Evolutionary conservation across 2,113 vertebrate genomes (phyloP), one percentile per base, ranked within the genome.

Genomic region (Chitala chitala): DNA sequence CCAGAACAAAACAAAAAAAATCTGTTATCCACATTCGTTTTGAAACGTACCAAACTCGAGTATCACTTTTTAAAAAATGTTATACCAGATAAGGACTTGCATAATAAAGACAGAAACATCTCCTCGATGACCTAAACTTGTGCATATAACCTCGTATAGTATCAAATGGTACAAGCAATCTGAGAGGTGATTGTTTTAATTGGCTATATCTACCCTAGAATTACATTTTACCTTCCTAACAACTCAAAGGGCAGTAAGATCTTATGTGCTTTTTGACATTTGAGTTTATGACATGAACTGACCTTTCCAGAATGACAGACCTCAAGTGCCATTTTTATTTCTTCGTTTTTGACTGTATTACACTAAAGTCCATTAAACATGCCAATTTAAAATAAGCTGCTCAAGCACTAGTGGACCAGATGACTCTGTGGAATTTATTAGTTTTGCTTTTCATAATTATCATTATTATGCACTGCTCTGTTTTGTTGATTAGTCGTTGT

Each of bases 121-220:
- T n/a, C n/a, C n/a, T n/a, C n/a, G n/a, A n/a, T n/a, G n/a, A n/a
- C n/a, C n/a, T n/a, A n/a, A n/a, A n/a, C n/a, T n/a, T n/a, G n/a
- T n/a, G n/a, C n/a, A n/a, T n/a, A n/a, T n/a, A n/a, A n/a, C n/a
- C n/a, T n/a, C n/a, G n/a, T n/a, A n/a, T n/a, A n/a, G n/a, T n/a
- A n/a, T n/a, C n/a, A n/a, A n/a, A n/a, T n/a, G n/a, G n/a, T n/a
- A n/a, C n/a, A n/a, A n/a, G n/a, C n/a, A n/a, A n/a, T n/a, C n/a
- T n/a, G n/a, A n/a, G n/a, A 84, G 90, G 85, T 85, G 82, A 84
- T 84, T 86, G 73, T 84, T 80, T 89, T 90, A 91, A 91, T 90
- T 90, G 87, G 85, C 8, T 9, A 22, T 8, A 84, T 87, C 85
- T 85, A 82, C 86, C 81, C 86, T 79, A 85, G 86, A 88, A 90